Evolutionary conservation across 2,797 vertebrate genomes (phyloP), one percentile per base, ranked within the genome.

Genomic region (Cuniculus paca): DNA sequence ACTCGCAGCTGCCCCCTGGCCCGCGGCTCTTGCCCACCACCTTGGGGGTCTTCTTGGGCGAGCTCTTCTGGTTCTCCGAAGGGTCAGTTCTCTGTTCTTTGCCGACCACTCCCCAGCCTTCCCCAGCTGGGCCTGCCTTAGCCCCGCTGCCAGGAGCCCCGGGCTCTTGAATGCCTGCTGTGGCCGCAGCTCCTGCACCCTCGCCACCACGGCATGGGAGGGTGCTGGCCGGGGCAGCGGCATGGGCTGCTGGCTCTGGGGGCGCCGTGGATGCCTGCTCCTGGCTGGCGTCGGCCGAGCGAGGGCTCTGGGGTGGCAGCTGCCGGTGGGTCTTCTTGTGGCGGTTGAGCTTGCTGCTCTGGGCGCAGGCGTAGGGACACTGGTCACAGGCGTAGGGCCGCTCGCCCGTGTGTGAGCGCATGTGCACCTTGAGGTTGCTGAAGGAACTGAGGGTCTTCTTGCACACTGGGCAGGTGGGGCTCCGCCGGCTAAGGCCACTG

Each of bases 321-420:
- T 97, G 98, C 52, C 95, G 98, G 28, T 99, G 99, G 1, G 99
- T 99, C 98, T 99, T 99, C 99, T 99, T 99, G 98, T 99, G 99
- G 56, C 99, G 99, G 0, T 99, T 99, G 17, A 99, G 90, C 98
- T 99, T 96, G 98, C 97, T 98, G 95, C 98, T 98, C 93, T 98
- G 98, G 31, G 96, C 95, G 0, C 98, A 98, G 85, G 98, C 92
- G 0, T 98, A 98, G 77, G 98, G 13, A 74, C 98, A 98, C 87
- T 97, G 97, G 95, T 97, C 97, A 0, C 98, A 97, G 63, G 87
- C 88, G 0, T 98, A 98, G 63, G 97, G 98, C 45, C 97, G 96
- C 80, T 98, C 98, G 0, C 98, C 97, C 0, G 97, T 98, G 92
- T 98, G 98, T 0, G 97, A 97, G 9, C 97, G 98, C 56, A 99